Percentiles rank a stretch among this genome's conserved stretches.
Evolutionary conservation across 2,797 vertebrate genomes (phyloP).

Genomic region (Sarcoramphus papa): DNA sequence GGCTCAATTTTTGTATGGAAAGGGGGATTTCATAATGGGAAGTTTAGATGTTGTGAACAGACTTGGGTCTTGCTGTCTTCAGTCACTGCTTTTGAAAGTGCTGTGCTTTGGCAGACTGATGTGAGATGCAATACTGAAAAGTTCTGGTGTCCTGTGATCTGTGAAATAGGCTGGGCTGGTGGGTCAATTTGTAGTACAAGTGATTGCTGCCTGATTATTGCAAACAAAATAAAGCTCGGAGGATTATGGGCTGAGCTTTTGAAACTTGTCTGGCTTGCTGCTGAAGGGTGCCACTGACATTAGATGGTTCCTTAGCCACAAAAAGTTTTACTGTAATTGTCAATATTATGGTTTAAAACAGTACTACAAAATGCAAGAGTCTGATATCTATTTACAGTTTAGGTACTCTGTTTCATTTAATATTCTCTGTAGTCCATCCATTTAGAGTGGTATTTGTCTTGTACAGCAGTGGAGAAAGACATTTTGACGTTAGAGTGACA

Average conservation of each 20-base stretch:
- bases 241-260: not conserved
- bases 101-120: not conserved
- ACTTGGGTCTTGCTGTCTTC: not conserved
- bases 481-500: not conserved
- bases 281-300: not conserved
- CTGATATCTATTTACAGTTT: not conserved
- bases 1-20: fast-evolving
- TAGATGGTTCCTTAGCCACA: not conserved
- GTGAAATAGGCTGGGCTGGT: not conserved
- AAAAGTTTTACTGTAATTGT: not conserved
- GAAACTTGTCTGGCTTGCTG: not conserved
- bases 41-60: not conserved
- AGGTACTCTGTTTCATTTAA: not conserved
- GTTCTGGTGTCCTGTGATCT: not conserved
- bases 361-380: not conserved
- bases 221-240: not conserved
- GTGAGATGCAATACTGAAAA: fast-evolving
- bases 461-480: not conserved
- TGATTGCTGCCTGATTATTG: not conserved
- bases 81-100: not conserved
- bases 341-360: not conserved
- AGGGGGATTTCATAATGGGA: not conserved
- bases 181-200: not conserved
- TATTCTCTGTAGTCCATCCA: not conserved
- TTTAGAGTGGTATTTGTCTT: not conserved